Percentiles rank a stretch among this genome's conserved stretches.
These are phyloP conservation scores for Sinocyclocheilus anophthalmus DNA, from an alignment of 2,113 vertebrate genomes.

Conservation along the genomic window DNA sequence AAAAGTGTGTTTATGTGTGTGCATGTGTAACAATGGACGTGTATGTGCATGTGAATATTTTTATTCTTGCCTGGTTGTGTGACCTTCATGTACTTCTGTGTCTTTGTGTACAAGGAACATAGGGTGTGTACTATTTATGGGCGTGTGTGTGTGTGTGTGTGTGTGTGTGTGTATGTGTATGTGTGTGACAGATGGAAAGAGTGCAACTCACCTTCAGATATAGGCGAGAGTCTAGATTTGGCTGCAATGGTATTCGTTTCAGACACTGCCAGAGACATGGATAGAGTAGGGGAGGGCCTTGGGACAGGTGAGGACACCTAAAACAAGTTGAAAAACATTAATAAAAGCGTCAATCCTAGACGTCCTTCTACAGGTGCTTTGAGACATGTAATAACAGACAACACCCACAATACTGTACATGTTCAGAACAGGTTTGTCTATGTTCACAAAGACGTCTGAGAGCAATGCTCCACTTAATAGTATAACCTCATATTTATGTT, in stretches of 20 bases:
- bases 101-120: background rate
- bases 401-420: constrained; percentile 4
- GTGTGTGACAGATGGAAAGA: background rate
- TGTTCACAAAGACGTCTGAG: background rate
- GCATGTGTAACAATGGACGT: too few species aligned
- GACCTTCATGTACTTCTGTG: background rate
- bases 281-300: constrained; percentile 17
- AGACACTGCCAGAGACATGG: constrained; percentile 25
- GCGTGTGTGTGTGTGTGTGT: constrained; percentile 14
- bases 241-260: constrained; percentile 16
- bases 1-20: too few species aligned
- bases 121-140: background rate
- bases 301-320: constrained; percentile 40
- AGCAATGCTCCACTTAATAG: background rate
- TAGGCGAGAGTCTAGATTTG: constrained; percentile 68
- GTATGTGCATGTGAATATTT: background rate
- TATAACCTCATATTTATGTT: background rate
- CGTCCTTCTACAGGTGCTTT: background rate
- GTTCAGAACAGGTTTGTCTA: constrained; percentile 38
- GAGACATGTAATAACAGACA: constrained; percentile 16
- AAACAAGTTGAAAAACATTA: constrained; percentile 6
- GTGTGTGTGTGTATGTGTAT: background rate
- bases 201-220: constrained; percentile 74
- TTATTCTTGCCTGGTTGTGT: background rate
- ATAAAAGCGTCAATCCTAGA: background rate